A percentile compares a stretch with the other conserved stretches of the same genome.
These are phyloP conservation scores for Phocoena phocoena DNA, from an alignment of 2,113 vertebrate genomes.

Conservation along the genomic window DNA sequence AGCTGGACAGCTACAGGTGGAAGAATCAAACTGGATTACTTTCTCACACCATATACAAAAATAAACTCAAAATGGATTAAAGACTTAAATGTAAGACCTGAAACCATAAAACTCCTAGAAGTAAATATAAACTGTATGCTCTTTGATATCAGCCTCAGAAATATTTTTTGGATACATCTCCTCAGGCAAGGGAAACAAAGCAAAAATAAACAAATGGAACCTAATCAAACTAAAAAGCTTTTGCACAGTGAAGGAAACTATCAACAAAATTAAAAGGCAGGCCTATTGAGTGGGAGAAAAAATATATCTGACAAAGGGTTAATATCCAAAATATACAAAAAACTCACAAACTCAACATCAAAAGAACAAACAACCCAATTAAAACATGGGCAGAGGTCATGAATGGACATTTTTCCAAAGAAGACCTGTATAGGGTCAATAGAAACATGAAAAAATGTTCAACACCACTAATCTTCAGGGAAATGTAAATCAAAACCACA, in stretches of 20 bases:
- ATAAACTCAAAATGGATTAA: background rate
- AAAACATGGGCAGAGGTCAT: background rate
- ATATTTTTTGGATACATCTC: background rate
- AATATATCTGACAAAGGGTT: background rate
- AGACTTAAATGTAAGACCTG: background rate
- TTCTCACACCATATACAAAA: background rate
- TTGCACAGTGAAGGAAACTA: background rate
- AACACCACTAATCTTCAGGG: background rate
- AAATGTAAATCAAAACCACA: fast-evolving
- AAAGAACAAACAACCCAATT: fast-evolving
- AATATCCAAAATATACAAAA: background rate
- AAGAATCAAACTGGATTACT: background rate
- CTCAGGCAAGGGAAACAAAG: background rate
- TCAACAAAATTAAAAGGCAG: background rate
- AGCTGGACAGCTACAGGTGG: background rate
- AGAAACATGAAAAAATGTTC: background rate
- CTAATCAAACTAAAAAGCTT: background rate
- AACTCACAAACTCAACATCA: background rate
- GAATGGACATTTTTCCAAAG: background rate
- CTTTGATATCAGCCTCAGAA: background rate
- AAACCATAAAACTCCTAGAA: too few relatives aligned
- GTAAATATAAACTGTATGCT: fast-evolving
- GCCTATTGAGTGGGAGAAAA: background rate
- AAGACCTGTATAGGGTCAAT: background rate
- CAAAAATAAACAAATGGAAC: background rate